Percentiles rank a stretch among this genome's conserved stretches.
Conservation (phyloP, 1,140 invertebrate species). For the Mamestra configurata region DNA sequence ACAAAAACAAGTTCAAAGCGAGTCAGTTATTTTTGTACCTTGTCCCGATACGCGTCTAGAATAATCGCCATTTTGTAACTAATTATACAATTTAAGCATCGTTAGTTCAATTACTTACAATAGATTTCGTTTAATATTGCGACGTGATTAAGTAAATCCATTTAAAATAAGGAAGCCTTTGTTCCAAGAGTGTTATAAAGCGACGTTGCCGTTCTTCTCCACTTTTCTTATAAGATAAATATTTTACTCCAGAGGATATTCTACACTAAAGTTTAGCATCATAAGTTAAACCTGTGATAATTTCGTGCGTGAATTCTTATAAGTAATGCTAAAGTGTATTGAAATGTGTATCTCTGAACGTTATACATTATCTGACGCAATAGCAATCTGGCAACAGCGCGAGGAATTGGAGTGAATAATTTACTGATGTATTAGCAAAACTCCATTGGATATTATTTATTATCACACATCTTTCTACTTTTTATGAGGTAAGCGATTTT, state of each 20-base stretch:
- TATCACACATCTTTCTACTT: conserved; percentile 61
- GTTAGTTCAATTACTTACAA: not conserved
- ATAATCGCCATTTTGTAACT: conserved; percentile 22
- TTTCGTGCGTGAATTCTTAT: conserved; percentile 50
- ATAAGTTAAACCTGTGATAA: conserved; percentile 52
- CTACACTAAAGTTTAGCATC: conserved; percentile 33
- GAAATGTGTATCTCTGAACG: conserved; percentile 84
- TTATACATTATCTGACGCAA: conserved; percentile 84
- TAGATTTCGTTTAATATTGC: not conserved
- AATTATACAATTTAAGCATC: conserved; percentile 28
- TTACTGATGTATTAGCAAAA: conserved; percentile 79
- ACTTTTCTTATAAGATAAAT: conserved; percentile 57
- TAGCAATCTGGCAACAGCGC: conserved; percentile 84
- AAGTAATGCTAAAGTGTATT: conserved; percentile 79
- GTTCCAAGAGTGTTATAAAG: conserved; percentile 61
- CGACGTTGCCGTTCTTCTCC: conserved; percentile 82
- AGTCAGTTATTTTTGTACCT: conserved; percentile 66
- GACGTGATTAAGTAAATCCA: conserved; percentile 5
- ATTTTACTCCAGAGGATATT: conserved; percentile 23
- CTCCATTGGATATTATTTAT: conserved; percentile 61
- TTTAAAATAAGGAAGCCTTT: conserved; percentile 59
- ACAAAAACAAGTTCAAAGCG: conserved; percentile 70
- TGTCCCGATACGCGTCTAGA: conserved; percentile 49
- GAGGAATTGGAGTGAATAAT: conserved; percentile 75
- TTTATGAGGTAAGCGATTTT: conserved; percentile 80